A percentile compares a stretch with the other conserved stretches of the same genome.
Evolutionary conservation across 2,888 invertebrate genomes (phyloP).

Genomic region (Lamellibrachia satsuma): DNA sequence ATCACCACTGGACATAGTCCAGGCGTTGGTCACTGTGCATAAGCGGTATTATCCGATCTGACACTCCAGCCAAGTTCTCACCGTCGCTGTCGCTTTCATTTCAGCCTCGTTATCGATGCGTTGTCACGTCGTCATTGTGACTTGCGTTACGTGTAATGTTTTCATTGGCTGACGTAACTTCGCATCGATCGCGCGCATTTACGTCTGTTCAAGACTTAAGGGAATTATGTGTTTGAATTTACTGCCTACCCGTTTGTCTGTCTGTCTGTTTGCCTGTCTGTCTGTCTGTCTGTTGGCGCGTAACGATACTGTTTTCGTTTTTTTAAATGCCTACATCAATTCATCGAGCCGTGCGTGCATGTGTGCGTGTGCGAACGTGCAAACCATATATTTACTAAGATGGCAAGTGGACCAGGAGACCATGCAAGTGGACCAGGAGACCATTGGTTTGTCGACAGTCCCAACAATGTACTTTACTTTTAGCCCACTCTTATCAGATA

Average conservation of each 20-base stretch:
- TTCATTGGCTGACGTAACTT: neutral
- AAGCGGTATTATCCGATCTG: neutral
- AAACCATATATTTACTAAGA: too few species aligned
- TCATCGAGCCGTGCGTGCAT: too few species aligned
- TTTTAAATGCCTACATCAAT: too few species aligned
- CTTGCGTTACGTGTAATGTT: neutral
- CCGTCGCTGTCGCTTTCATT: neutral
- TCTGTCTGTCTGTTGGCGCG: neutral
- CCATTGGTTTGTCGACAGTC: too few species aligned
- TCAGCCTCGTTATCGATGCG: neutral
- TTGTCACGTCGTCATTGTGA: neutral
- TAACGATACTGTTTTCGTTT: too few species aligned
- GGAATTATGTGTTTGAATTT: neutral
- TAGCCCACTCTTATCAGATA: too few species aligned
- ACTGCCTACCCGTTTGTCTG: neutral
- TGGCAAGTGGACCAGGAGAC: too few species aligned
- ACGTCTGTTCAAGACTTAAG: neutral
- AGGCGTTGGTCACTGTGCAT: constrained; percentile 3
- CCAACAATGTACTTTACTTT: too few species aligned
- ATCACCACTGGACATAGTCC: neutral
- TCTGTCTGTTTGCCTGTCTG: neutral
- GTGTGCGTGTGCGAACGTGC: too few species aligned
- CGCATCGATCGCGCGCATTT: neutral
- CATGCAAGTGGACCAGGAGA: too few species aligned
- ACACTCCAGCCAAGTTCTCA: neutral